Evolutionary conservation across 2,888 invertebrate species (phyloP).

Genomic region (Amaurobius ferox): DNA sequence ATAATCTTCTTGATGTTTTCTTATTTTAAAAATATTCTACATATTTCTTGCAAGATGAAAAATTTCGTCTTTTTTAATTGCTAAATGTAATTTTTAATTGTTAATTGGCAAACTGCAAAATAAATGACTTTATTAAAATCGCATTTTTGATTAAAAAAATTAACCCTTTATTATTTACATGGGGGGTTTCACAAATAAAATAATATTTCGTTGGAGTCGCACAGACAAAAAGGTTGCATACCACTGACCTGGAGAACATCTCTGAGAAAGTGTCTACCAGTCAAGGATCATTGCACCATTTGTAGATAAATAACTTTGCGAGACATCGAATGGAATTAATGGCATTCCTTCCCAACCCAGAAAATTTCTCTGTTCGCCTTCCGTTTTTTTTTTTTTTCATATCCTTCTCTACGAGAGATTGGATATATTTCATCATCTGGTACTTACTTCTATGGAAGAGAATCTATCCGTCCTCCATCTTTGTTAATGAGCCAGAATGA

Average conservation of each 20-base stretch:
- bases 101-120: too few species aligned
- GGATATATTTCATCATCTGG: conserved; percentile 62
- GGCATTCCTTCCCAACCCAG: conserved; percentile 44
- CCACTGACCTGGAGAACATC: neutral
- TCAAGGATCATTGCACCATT: conserved; percentile 51
- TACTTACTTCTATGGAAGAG: conserved; percentile 42
- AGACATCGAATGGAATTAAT: conserved; percentile 65
- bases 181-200: too few species aligned
- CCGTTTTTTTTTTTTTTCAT: conserved; percentile 24
- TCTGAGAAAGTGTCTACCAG: conserved; percentile 64
- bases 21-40: too few species aligned
- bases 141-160: too few species aligned
- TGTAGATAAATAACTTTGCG: conserved; percentile 67
- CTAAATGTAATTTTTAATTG: too few species aligned
- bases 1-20: too few species aligned
- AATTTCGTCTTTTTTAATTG: too few species aligned
- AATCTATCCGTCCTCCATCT: neutral
- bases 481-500: neutral
- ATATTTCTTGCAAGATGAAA: too few species aligned
- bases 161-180: too few species aligned
- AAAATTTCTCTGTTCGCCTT: neutral
- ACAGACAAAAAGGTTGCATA: too few species aligned
- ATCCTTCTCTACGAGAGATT: conserved; percentile 15
- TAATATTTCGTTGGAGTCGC: too few species aligned
- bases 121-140: too few species aligned